These are phyloP conservation scores for Drosophila atripex DNA, from an alignment of 2,888 invertebrate species.

Conservation along the genomic window DNA sequence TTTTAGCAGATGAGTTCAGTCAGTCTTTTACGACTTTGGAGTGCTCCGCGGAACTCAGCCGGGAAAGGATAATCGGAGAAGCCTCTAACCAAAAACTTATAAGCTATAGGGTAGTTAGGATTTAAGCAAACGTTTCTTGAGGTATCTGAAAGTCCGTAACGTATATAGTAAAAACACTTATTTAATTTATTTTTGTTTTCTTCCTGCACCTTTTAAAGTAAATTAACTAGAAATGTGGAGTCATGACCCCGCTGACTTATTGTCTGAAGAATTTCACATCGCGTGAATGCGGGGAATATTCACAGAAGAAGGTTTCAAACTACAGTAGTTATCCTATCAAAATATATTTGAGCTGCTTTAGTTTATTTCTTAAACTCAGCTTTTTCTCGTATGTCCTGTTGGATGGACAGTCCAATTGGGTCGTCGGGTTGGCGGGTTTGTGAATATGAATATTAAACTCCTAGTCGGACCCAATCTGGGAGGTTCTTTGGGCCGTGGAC, in stretches of 20 bases:
- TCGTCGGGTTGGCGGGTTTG: constrained; percentile 6
- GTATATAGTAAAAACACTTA: background rate
- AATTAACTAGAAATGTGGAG: constrained; percentile 44
- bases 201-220: background rate
- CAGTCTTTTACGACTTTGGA: background rate
- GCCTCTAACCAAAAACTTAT: background rate
- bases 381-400: background rate
- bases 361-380: background rate
- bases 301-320: background rate
- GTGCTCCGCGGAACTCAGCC: background rate
- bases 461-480: constrained; percentile 7
- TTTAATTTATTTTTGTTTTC: constrained; percentile 10
- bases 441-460: constrained; percentile 20
- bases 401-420: constrained; percentile 19
- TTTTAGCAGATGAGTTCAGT: constrained; percentile 4
- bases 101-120: background rate
- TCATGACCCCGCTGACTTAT: constrained; percentile 39
- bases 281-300: constrained; percentile 30
- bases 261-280: constrained; percentile 52
- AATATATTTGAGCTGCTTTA: constrained; percentile 1
- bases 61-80: background rate
- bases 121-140: background rate
- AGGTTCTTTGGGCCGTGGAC: background rate
- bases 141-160: background rate
- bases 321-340: background rate